Percentiles rank a stretch among this genome's conserved stretches.
Evolutionary conservation across 2,797 vertebrate genomes (phyloP).

Genomic region (Rhinogobio ventralis): DNA sequence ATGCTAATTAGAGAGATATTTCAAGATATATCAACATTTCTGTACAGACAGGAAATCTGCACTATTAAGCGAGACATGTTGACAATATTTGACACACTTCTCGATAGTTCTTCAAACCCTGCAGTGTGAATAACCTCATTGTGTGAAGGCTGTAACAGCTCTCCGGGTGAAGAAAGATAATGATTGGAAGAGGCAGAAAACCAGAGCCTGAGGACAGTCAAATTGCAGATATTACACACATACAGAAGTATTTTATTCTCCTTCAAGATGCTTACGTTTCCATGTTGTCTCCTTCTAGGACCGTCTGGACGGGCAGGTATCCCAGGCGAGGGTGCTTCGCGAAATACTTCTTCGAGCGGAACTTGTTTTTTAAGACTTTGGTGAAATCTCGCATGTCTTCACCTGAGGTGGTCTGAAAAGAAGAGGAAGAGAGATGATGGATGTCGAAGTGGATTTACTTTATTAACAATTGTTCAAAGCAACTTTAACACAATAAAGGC

Average conservation of each 20-base stretch:
- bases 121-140: background rate
- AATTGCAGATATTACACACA: background rate
- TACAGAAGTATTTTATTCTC: background rate
- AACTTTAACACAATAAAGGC: background rate
- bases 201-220: background rate
- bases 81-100: background rate
- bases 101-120: background rate
- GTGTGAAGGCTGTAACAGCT: background rate
- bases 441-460: background rate
- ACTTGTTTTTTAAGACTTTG: conserved; percentile 98
- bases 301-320: conserved; percentile 95
- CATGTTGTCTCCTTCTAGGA: conserved; percentile 96
- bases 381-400: conserved; percentile 98
- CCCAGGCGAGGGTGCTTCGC: conserved; percentile 95
- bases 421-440: background rate
- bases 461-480: conserved; percentile 4
- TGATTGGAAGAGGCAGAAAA: background rate
- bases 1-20: background rate
- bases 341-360: conserved; percentile 97
- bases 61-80: background rate
- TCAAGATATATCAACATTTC: background rate
- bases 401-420: conserved; percentile 91
- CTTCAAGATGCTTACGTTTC: conserved; percentile 88
- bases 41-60: background rate
- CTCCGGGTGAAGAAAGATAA: background rate